Conservation (phyloP, 2,797 vertebrate species). For the Mus minutoides region DNA sequence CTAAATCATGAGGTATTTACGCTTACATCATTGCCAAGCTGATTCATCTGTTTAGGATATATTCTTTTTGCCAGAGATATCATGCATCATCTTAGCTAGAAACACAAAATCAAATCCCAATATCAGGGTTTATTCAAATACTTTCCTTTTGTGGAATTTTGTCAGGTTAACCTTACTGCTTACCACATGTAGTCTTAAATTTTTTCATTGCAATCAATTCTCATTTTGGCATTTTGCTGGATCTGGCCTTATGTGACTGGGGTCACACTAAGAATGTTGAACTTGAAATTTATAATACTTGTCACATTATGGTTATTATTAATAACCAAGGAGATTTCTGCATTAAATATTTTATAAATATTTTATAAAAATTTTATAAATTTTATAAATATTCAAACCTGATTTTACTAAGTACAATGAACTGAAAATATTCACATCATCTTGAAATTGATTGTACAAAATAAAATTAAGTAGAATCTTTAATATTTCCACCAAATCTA, state of each 20-base stretch:
- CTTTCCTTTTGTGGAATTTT: slow-evolving; percentile 76
- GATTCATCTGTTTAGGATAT: slow-evolving; percentile 78
- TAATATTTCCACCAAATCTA: no score
- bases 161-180: slow-evolving; percentile 69
- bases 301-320: slow-evolving; percentile 34
- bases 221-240: slow-evolving; percentile 75
- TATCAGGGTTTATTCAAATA: slow-evolving; percentile 78
- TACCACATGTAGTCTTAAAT: slow-evolving; percentile 74
- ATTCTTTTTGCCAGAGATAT: slow-evolving; percentile 78
- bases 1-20: slow-evolving; percentile 75
- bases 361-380: no score
- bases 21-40: slow-evolving; percentile 78
- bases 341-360: slow-evolving; percentile 24
- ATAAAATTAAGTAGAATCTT: no score
- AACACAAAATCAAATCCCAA: slow-evolving; percentile 74
- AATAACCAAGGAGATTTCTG: slow-evolving; percentile 42
- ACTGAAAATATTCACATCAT: slow-evolving; percentile 13
- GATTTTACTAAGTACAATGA: slow-evolving; percentile 32
- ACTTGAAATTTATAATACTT: slow-evolving; percentile 66
- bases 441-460: no score
- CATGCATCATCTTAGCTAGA: slow-evolving; percentile 71
- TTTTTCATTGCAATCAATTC: slow-evolving; percentile 77
- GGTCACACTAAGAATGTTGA: slow-evolving; percentile 60
- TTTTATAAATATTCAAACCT: slow-evolving; percentile 15
- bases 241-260: slow-evolving; percentile 67